phyloP scores from a whole-genome alignment of 2,888 invertebrate species.

The Drosophila phalerata region DNA sequence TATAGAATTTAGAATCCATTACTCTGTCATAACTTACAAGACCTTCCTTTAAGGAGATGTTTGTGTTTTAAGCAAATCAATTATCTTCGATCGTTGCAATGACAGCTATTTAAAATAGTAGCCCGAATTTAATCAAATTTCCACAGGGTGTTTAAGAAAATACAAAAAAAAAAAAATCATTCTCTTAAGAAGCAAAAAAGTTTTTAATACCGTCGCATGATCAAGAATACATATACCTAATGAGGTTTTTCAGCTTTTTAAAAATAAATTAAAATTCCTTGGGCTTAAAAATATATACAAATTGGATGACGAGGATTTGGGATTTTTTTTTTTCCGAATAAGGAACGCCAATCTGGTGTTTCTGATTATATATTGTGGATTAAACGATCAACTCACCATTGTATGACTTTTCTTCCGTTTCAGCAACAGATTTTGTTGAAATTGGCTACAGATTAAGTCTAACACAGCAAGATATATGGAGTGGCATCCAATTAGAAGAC shows the following conservation, averaged over 20 bases:
- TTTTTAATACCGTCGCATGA: too few relatives aligned
- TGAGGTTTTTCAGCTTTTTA: too few relatives aligned
- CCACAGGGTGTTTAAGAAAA: too few relatives aligned
- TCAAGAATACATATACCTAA: too few relatives aligned
- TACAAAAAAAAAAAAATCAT: too few relatives aligned
- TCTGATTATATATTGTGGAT: background rate
- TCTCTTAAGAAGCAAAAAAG: too few relatives aligned
- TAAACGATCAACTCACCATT: background rate
- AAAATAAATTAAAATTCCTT: too few relatives aligned
- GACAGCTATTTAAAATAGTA: too few relatives aligned
- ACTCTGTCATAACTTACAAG: background rate
- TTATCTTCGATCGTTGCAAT: too few relatives aligned
- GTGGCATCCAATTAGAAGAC: constrained; percentile 46
- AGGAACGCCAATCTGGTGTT: background rate
- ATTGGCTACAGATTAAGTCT: constrained; percentile 76
- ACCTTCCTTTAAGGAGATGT: too few relatives aligned
- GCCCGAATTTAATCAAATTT: too few relatives aligned
- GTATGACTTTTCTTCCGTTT: constrained; percentile 11
- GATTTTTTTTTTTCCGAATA: background rate
- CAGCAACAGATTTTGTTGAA: constrained; percentile 55
- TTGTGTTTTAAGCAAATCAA: too few relatives aligned
- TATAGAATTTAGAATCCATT: background rate
- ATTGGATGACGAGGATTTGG: background rate
- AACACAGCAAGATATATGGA: constrained; percentile 81
- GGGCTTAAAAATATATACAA: background rate